Conservation (phyloP, 2,888 invertebrate genomes). For the Auanema freiburgensis region DNA sequence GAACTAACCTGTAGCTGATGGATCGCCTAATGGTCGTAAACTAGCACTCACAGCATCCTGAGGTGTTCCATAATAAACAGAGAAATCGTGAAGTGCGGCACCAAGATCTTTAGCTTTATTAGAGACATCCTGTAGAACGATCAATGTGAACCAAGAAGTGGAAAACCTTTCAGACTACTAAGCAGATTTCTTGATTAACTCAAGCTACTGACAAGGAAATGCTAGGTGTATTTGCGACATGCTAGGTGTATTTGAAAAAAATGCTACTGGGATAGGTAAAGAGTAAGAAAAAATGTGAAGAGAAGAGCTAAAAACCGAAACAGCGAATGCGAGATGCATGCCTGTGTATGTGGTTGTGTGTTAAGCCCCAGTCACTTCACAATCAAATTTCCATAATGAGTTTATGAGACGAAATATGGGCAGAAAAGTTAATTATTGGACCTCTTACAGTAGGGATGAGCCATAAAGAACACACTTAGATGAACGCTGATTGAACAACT, state of each 20-base stretch:
- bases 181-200: no score
- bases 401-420: constrained; percentile 49
- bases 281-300: background rate
- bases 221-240: no score
- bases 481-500: no score
- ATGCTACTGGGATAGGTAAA: background rate
- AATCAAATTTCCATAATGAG: constrained; percentile 58
- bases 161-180: no score
- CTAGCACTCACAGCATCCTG: constrained; percentile 39
- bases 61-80: constrained; percentile 40
- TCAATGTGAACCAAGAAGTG: constrained; percentile 10
- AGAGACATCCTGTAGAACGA: constrained; percentile 30
- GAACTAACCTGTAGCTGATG: constrained; percentile 25
- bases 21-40: constrained; percentile 42
- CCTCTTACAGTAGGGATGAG: constrained; percentile 19
- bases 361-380: constrained; percentile 21
- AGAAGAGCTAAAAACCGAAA: background rate
- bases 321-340: constrained; percentile 3
- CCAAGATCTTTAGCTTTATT: constrained; percentile 40
- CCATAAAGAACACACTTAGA: constrained; percentile 2
- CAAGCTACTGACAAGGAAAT: no score
- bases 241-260: background rate
- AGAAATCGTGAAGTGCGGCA: constrained; percentile 43
- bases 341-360: constrained; percentile 5
- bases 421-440: constrained; percentile 56